phyloP scores from a whole-genome alignment of 1,140 invertebrate genomes.

The Lepidurus couesii region DNA sequence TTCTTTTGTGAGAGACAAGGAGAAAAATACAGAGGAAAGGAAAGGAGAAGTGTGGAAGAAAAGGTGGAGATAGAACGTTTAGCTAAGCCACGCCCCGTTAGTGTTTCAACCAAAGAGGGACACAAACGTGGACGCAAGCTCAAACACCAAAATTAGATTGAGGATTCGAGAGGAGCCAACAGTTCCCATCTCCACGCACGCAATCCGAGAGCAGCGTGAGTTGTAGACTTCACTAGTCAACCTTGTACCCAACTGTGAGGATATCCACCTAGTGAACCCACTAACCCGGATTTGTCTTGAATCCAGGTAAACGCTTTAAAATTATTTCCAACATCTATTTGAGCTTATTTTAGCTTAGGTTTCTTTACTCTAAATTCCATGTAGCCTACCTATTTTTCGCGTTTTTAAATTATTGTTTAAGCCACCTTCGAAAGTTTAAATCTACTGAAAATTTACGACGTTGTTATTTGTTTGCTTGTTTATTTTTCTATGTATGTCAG shows the following conservation, averaged over 20 bases:
- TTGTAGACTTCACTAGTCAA: neutral
- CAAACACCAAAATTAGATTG: constrained; percentile 16
- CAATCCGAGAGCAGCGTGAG: constrained; percentile 12
- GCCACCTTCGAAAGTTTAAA: too few relatives aligned
- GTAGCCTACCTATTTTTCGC: too few relatives aligned
- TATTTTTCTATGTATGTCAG: too few relatives aligned
- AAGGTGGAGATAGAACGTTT: constrained; percentile 9
- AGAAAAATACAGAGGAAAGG: neutral
- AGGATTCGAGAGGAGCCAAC: neutral
- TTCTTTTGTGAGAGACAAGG: neutral
- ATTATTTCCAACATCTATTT: too few relatives aligned
- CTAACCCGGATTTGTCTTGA: neutral
- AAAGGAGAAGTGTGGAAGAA: neutral
- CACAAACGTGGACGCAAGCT: constrained; percentile 17
- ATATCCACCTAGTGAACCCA: neutral
- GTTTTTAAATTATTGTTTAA: too few relatives aligned
- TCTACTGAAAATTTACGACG: too few relatives aligned
- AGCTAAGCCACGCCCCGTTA: neutral
- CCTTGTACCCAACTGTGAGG: neutral
- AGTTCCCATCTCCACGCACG: neutral
- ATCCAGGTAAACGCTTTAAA: neutral
- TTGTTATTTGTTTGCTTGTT: too few relatives aligned
- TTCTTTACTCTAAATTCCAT: too few relatives aligned
- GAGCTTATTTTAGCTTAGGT: too few relatives aligned
- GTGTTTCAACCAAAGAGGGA: neutral